Percentiles rank a stretch among this genome's conserved stretches.
Evolutionary conservation across 2,888 invertebrate species (phyloP).

Genomic region (Synanthedon formicaeformis): DNA sequence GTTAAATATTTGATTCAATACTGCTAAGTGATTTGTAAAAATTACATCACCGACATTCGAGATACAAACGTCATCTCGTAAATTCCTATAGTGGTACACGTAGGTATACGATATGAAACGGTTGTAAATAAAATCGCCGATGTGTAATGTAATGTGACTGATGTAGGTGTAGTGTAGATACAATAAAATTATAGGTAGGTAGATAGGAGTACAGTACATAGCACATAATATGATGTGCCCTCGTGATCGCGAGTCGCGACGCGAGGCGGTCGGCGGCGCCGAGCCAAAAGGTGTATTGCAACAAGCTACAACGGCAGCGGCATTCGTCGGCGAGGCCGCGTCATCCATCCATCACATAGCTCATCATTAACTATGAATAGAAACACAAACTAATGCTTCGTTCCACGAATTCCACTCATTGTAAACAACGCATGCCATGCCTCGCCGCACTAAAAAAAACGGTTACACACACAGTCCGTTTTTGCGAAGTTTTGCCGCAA

Average conservation of each 20-base stretch:
- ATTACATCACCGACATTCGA: constrained; percentile 39
- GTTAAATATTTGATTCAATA: too few species aligned
- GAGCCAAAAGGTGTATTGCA: constrained; percentile 8
- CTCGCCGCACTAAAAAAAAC: constrained; percentile 11
- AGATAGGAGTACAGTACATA: not conserved
- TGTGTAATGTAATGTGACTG: constrained; percentile 3
- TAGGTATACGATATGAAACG: not conserved
- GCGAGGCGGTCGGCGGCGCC: constrained; percentile 12
- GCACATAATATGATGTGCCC: constrained; percentile 11
- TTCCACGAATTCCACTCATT: constrained; percentile 51
- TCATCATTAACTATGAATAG: constrained; percentile 62
- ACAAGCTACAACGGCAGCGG: constrained; percentile 8
- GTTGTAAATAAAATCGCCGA: not conserved
- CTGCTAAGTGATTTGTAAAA: constrained; percentile 10
- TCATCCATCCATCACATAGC: constrained; percentile 60
- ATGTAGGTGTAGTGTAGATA: not conserved
- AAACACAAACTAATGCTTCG: constrained; percentile 44
- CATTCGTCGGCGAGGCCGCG: constrained; percentile 45
- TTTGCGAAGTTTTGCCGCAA: too few species aligned
- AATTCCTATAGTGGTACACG: constrained; percentile 15
- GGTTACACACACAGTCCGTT: not conserved
- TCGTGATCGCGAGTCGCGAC: constrained; percentile 25
- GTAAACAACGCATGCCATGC: constrained; percentile 33
- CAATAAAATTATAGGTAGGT: not conserved
- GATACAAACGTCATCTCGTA: constrained; percentile 32